phyloP scores from a whole-genome alignment of 2,888 invertebrate species.

The Chloromyia formosa region DNA sequence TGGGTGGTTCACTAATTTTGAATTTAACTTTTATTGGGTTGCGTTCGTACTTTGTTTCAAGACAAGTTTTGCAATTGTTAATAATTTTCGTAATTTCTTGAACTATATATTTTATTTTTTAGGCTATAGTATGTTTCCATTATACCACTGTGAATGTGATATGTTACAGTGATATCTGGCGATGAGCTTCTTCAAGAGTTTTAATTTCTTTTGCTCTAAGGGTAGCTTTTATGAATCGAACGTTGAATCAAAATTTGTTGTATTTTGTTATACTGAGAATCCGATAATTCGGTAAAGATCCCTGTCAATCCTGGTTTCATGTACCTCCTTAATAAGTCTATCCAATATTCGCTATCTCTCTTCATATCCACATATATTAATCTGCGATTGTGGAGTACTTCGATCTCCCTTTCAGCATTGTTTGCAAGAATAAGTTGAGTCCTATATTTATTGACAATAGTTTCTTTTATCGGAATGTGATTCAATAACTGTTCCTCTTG shows the following conservation, averaged over 20 bases:
- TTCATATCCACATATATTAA: slow-evolving; percentile 37
- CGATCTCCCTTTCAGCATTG: slow-evolving; percentile 23
- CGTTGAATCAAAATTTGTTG: slow-evolving; percentile 43
- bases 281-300: slow-evolving; percentile 40
- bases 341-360: slow-evolving; percentile 15
- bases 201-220: slow-evolving; percentile 26
- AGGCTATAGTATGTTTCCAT: slow-evolving; percentile 8
- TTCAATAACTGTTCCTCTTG: slow-evolving; percentile 44
- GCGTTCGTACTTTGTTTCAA: slow-evolving; percentile 45
- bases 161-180: slow-evolving; percentile 41
- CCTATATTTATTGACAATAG: slow-evolving; percentile 44
- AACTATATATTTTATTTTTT: slow-evolving; percentile 17
- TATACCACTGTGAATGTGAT: slow-evolving; percentile 12
- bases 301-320: slow-evolving; percentile 33
- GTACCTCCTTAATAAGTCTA: slow-evolving; percentile 32
- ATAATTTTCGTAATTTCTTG: slow-evolving; percentile 48
- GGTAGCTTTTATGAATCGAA: slow-evolving; percentile 44
- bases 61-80: slow-evolving; percentile 46
- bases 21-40: slow-evolving; percentile 46
- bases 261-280: slow-evolving; percentile 30
- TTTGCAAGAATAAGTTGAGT: slow-evolving; percentile 45
- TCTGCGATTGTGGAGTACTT: slow-evolving; percentile 33
- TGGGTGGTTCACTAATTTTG: slow-evolving; percentile 42
- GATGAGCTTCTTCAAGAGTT: slow-evolving; percentile 42
- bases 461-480: slow-evolving; percentile 43